These are phyloP conservation scores for Drosophila planitibia DNA, from an alignment of 2,888 invertebrate genomes.

Conservation along the genomic window DNA sequence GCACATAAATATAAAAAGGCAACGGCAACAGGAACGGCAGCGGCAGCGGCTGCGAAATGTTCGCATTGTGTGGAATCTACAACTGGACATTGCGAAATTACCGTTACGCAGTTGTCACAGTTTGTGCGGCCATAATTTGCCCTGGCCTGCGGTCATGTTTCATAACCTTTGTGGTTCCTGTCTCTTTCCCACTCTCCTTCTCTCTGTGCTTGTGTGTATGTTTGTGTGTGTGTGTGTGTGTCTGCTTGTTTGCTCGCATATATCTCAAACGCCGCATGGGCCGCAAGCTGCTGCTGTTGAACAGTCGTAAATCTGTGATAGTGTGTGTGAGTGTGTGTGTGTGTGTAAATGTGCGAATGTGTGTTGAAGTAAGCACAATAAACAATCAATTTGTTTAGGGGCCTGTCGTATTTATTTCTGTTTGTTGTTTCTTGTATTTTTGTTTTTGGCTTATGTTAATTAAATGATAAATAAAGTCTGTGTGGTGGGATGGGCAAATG, in stretches of 20 bases:
- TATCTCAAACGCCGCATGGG: constrained; percentile 49
- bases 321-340: constrained; percentile 39
- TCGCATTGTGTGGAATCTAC: constrained; percentile 43
- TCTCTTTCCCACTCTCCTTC: neutral
- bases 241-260: constrained; percentile 23
- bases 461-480: constrained; percentile 70
- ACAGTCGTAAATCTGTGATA: constrained; percentile 52
- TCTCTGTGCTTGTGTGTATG: constrained; percentile 5
- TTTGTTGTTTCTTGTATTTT: constrained; percentile 26
- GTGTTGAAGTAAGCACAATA: constrained; percentile 70
- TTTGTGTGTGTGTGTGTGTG: constrained; percentile 34
- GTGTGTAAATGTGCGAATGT: constrained; percentile 30
- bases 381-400: constrained; percentile 73
- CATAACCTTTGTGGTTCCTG: constrained; percentile 59
- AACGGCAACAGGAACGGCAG: neutral
- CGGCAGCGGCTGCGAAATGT: constrained; percentile 47
- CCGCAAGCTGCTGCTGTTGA: constrained; percentile 29
- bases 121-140: constrained; percentile 69
- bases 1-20: constrained; percentile 63
- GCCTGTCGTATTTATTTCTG: constrained; percentile 52
- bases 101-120: constrained; percentile 74
- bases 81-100: constrained; percentile 75
- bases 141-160: constrained; percentile 68
- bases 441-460: constrained; percentile 62
- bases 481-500: constrained; percentile 35